Percentiles rank a stretch among this genome's conserved stretches.
These are phyloP conservation scores for Dinothrombium tinctorium DNA, from an alignment of 1,140 invertebrate genomes.

Conservation along the genomic window DNA sequence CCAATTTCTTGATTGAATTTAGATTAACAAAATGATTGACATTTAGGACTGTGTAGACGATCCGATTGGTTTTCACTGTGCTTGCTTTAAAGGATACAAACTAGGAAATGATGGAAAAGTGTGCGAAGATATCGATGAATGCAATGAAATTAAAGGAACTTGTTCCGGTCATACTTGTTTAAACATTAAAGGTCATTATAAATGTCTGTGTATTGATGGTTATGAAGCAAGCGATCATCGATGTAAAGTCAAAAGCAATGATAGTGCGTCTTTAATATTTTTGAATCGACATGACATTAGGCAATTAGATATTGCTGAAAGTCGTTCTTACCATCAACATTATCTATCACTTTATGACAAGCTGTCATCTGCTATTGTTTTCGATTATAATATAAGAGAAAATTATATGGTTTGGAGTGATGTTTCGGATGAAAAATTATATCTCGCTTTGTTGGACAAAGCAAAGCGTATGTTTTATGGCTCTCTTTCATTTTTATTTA, in stretches of 20 bases:
- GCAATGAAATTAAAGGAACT: conserved; percentile 43
- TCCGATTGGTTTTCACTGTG: conserved; percentile 46
- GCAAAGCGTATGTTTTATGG: background rate
- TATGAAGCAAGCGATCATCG: conserved; percentile 61
- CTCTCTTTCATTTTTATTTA: background rate
- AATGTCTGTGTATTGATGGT: conserved; percentile 66
- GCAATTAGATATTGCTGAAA: conserved; percentile 2
- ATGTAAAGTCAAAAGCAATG: conserved; percentile 41
- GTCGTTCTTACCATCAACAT: background rate
- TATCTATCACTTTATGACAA: conserved; percentile 2
- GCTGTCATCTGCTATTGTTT: conserved; percentile 31
- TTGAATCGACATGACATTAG: conserved; percentile 61
- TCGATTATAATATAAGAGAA: conserved; percentile 69
- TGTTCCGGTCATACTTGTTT: conserved; percentile 69
- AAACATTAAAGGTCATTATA: conserved; percentile 71
- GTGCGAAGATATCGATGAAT: conserved; percentile 81
- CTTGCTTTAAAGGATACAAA: conserved; percentile 42
- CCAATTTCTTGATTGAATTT: too few relatives aligned
- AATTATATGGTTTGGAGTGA: conserved; percentile 90
- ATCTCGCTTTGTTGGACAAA: conserved; percentile 26
- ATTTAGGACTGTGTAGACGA: conserved; percentile 48
- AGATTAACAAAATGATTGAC: too few relatives aligned
- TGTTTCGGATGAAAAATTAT: conserved; percentile 61
- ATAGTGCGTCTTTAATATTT: conserved; percentile 41
- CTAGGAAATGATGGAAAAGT: conserved; percentile 38